phyloP scores from a whole-genome alignment of 1,140 invertebrate species.

The Hylyphantes graminicola region DNA sequence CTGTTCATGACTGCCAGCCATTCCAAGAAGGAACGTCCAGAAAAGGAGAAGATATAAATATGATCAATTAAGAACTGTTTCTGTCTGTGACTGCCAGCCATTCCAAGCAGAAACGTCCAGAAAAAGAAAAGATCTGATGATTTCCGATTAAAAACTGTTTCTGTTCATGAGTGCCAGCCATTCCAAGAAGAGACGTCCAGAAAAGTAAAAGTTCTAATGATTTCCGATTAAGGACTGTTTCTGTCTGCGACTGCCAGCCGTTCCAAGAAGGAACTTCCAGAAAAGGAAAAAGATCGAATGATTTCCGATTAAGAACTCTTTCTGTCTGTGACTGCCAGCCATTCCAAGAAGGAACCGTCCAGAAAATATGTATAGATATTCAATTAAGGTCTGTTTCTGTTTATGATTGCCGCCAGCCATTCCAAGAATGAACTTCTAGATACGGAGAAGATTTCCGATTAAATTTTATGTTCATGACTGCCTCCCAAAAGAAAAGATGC shows the following conservation, averaged over 20 bases:
- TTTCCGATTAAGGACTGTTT: too few relatives aligned
- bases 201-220: too few relatives aligned
- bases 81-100: not conserved
- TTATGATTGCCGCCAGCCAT: not conserved
- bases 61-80: not conserved
- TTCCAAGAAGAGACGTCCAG: slow-evolving; percentile 17
- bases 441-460: too few relatives aligned
- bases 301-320: too few relatives aligned
- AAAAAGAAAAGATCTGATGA: not conserved
- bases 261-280: slow-evolving; percentile 20
- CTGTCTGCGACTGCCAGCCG: slow-evolving; percentile 19
- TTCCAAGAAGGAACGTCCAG: slow-evolving; percentile 23
- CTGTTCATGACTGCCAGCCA: slow-evolving; percentile 26
- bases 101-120: slow-evolving; percentile 20
- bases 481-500: too few relatives aligned
- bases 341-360: slow-evolving; percentile 29
- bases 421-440: too few relatives aligned
- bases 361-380: not conserved
- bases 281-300: not conserved
- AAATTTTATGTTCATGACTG: too few relatives aligned
- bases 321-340: slow-evolving; percentile 17
- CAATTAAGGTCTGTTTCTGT: not conserved
- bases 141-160: not conserved
- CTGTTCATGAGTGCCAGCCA: not conserved
- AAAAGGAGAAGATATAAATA: slow-evolving; percentile 1